Evolutionary conservation across 2,113 vertebrate species (phyloP).

Genomic region (Anthoscopus minutus): DNA sequence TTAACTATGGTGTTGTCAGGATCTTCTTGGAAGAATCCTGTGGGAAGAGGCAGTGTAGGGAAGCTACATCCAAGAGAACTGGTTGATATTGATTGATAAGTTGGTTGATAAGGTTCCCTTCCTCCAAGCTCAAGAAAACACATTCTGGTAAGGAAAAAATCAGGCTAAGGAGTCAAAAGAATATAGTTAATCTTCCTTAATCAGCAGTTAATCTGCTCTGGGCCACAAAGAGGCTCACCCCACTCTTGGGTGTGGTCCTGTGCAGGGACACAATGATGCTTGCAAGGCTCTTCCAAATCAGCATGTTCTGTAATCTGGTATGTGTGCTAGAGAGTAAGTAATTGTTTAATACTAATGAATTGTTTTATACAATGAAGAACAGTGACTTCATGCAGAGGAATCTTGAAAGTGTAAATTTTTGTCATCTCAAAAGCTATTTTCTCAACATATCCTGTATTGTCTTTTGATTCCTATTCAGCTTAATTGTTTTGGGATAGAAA

Average conservation of each 20-base stretch:
- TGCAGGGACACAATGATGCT: background rate
- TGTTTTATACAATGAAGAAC: background rate
- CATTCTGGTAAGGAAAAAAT: background rate
- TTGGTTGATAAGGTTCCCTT: background rate
- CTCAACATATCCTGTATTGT: background rate
- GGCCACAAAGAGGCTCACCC: no score
- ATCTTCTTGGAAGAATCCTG: background rate
- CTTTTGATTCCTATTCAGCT: background rate
- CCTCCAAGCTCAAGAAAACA: background rate
- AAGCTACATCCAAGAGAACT: background rate
- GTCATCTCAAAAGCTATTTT: background rate
- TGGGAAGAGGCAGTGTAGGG: background rate
- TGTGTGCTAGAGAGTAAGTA: no score
- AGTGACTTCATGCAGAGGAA: background rate
- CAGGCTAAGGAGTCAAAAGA: background rate
- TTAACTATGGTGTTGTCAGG: fast-evolving
- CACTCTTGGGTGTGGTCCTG: background rate
- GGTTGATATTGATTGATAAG: background rate
- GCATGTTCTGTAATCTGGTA: background rate
- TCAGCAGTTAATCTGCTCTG: background rate
- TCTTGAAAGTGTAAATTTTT: background rate
- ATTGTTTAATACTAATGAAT: background rate
- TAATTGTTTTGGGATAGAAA: background rate
- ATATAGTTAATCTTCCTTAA: no score
- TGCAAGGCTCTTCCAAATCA: background rate